These are phyloP conservation scores for Neoascia interrupta DNA, from an alignment of 2,888 invertebrate genomes.

Conservation along the genomic window DNA sequence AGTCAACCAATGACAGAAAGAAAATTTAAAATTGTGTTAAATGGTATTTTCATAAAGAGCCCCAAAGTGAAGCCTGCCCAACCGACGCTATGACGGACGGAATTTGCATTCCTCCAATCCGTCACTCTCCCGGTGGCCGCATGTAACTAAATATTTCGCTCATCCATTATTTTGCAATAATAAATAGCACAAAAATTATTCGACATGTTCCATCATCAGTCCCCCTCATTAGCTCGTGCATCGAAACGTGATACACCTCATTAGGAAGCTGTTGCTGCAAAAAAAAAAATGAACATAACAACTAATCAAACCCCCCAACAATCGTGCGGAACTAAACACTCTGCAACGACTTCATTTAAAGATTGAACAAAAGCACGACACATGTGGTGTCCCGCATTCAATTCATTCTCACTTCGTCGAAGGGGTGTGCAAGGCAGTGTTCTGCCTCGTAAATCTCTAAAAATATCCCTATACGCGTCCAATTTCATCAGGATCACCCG, in stretches of 20 bases:
- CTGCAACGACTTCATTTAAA: constrained; percentile 56
- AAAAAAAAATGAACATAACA: background rate
- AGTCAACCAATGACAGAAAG: no score
- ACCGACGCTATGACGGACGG: no score
- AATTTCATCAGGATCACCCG: constrained; percentile 60
- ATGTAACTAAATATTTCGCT: background rate
- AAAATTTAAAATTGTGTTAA: no score
- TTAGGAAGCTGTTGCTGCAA: no score
- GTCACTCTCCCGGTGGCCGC: background rate
- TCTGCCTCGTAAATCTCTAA: constrained; percentile 60
- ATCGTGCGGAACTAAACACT: constrained; percentile 63
- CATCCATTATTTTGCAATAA: background rate
- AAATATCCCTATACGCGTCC: constrained; percentile 56
- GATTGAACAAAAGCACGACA: constrained; percentile 58
- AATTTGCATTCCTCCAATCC: no score
- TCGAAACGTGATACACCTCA: constrained; percentile 24
- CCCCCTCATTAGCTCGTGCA: constrained; percentile 27
- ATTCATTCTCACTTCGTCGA: background rate
- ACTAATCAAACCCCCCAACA: background rate
- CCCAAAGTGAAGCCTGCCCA: no score
- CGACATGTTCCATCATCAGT: constrained; percentile 12
- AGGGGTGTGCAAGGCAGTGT: background rate
- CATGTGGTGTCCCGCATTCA: constrained; percentile 55
- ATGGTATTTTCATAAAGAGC: no score
- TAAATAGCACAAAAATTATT: constrained; percentile 11